Conservation (phyloP, 2,797 vertebrate species). For the Lophotriccus pileatus region DNA sequence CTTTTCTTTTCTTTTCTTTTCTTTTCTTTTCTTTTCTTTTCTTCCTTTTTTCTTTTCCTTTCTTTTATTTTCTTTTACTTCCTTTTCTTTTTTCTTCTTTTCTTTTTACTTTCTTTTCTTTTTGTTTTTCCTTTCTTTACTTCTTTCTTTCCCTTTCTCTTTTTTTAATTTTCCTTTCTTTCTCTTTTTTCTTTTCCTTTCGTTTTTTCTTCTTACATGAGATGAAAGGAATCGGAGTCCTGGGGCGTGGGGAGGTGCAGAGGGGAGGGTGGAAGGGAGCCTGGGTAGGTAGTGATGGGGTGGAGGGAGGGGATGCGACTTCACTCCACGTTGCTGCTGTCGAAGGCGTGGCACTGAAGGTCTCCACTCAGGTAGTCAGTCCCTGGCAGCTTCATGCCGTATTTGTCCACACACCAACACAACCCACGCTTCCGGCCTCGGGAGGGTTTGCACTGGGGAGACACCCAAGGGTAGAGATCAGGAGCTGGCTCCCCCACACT, state of each 20-base stretch:
- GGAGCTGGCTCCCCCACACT: not conserved
- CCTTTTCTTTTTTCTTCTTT: not conserved
- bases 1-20: not conserved
- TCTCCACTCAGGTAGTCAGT: constrained; percentile 91
- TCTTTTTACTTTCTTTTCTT: constrained; percentile 53
- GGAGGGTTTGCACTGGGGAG: constrained; percentile 92
- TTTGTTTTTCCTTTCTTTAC: not conserved
- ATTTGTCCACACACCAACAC: constrained; percentile 99
- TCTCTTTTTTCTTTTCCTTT: constrained; percentile 70
- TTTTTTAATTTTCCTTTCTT: constrained; percentile 63
- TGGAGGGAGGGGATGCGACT: constrained; percentile 15
- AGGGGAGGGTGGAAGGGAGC: constrained; percentile 70
- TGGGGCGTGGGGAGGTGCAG: constrained; percentile 78
- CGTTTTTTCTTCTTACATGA: constrained; percentile 80
- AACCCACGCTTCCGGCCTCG: constrained; percentile 93
- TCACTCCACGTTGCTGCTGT: constrained; percentile 95
- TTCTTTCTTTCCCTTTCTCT: constrained; percentile 13
- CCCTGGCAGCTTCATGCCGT: constrained; percentile 92
- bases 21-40: not conserved
- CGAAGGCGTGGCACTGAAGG: constrained; percentile 96
- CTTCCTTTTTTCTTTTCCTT: constrained; percentile 20
- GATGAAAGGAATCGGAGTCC: constrained; percentile 84
- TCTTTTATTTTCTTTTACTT: constrained; percentile 40
- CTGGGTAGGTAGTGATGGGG: constrained; percentile 73
- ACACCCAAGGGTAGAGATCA: constrained; percentile 4